Evolutionary conservation across 2,797 vertebrate genomes (phyloP), one percentile per base, ranked within the genome.

Genomic region (Sciurus vulgaris): DNA sequence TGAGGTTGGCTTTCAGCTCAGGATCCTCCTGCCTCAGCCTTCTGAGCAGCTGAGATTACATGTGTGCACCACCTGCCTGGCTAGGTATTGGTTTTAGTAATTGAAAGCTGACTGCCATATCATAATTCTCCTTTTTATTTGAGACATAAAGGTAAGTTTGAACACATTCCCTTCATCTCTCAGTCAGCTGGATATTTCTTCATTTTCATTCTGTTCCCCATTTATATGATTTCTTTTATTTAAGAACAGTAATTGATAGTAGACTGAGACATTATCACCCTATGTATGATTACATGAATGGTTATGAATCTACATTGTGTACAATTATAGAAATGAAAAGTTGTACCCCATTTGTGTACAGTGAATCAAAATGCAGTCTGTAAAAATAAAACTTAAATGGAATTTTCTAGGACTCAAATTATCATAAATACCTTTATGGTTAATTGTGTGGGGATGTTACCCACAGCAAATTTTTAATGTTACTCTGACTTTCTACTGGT

Each of bases 401-500:
- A 41, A 26, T 18, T 76, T 70, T 79, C n/a, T 74, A 61, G 28
- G 22, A 72, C 59, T 95, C 86, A 83, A 91, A 93, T 92, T 96
- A 24, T 59, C 59, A 33, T 79, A n/a, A 44, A 70, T 89, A 78
- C 93, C 91, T 92, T 67, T 28, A 47, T 41, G 84, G 38, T 93
- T 70, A 82, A 35, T 72, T 84, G 44, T 97, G 76, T 49, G 41
- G 69, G n/a, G 51, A 56, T 51, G 79, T 89, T 87, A 72, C 73
- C 41, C 87, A 35, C 38, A 72, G 82, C 61, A 84, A 44, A 87
- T 70, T 84, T 93, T 93, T 83, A 92, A 67, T 70, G 78, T 76
- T 59, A 14, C 72, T 93, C 44, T 76, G 73, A 22, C 88, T 86
- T 94, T 95, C 63, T 96, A 26, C 65, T 95, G 93, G 70, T 59